These are phyloP conservation scores for Zootermopsis nevadensis DNA, from an alignment of 2,888 invertebrate genomes.

Conservation along the genomic window DNA sequence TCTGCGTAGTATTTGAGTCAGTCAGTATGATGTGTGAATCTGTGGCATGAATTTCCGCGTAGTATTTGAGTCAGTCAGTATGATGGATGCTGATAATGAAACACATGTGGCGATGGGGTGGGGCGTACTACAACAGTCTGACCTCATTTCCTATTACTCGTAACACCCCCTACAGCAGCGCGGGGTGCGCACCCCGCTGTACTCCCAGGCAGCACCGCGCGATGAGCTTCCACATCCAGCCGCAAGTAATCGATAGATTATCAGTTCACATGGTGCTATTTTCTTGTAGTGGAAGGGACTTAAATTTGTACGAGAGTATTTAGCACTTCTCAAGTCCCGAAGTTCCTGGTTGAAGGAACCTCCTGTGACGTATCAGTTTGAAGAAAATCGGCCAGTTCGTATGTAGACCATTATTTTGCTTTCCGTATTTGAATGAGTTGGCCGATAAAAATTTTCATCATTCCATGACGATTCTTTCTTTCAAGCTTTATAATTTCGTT, in stretches of 20 bases:
- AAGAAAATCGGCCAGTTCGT: too few relatives aligned
- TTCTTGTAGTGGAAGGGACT: neutral
- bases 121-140: neutral
- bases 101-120: neutral
- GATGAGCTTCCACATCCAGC: neutral
- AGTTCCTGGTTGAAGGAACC: too few relatives aligned
- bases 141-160: neutral
- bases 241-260: neutral
- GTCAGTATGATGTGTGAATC: neutral
- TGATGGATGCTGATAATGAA: constrained; percentile 13
- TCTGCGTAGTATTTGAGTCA: neutral
- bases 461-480: too few relatives aligned
- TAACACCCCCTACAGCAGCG: constrained; percentile 1
- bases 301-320: too few relatives aligned
- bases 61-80: neutral
- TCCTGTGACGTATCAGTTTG: too few relatives aligned
- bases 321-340: too few relatives aligned
- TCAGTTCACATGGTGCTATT: neutral
- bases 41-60: neutral
- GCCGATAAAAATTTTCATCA: too few relatives aligned
- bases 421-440: too few relatives aligned
- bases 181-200: neutral
- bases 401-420: too few relatives aligned
- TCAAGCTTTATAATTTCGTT: too few relatives aligned
- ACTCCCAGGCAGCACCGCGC: neutral